Percentiles rank a stretch among this genome's conserved stretches.
phyloP scores from a whole-genome alignment of 2,888 invertebrate species.

The Philereme transversata region DNA sequence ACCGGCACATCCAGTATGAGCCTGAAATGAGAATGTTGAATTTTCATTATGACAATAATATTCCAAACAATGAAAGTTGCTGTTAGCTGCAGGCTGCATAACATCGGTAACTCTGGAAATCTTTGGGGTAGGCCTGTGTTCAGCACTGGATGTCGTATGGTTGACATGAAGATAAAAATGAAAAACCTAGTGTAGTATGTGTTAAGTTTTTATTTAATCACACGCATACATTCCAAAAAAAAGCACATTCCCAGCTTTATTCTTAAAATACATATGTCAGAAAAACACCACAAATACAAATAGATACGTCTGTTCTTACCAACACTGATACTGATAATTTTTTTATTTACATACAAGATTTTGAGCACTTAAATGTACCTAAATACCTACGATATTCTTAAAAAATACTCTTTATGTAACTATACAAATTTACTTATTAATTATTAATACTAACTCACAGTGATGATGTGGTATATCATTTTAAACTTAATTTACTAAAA shows the following conservation, averaged over 20 bases:
- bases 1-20: too few species aligned
- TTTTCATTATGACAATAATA: too few species aligned
- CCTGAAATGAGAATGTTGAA: too few species aligned
- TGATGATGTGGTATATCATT: conserved; percentile 62
- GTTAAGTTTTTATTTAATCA: conserved; percentile 34
- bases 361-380: conserved; percentile 19
- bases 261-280: too few species aligned
- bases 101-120: too few species aligned
- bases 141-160: too few species aligned
- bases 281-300: too few species aligned
- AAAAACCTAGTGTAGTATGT: conserved; percentile 20
- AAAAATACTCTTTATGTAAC: background rate
- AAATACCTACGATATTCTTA: conserved; percentile 3
- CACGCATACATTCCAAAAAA: conserved; percentile 3
- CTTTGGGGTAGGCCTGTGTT: too few species aligned
- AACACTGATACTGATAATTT: background rate
- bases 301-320: conserved; percentile 6
- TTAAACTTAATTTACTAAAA: conserved; percentile 8
- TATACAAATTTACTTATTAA: conserved; percentile 18
- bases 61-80: background rate
- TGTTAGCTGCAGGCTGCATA: too few species aligned
- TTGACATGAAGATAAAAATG: conserved; percentile 1
- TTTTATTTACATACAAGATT: conserved; percentile 2
- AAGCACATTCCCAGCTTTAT: background rate
- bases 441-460: conserved; percentile 60